These are phyloP conservation scores for Coendou prehensilis DNA, from an alignment of 2,797 vertebrate genomes.

Conservation along the genomic window DNA sequence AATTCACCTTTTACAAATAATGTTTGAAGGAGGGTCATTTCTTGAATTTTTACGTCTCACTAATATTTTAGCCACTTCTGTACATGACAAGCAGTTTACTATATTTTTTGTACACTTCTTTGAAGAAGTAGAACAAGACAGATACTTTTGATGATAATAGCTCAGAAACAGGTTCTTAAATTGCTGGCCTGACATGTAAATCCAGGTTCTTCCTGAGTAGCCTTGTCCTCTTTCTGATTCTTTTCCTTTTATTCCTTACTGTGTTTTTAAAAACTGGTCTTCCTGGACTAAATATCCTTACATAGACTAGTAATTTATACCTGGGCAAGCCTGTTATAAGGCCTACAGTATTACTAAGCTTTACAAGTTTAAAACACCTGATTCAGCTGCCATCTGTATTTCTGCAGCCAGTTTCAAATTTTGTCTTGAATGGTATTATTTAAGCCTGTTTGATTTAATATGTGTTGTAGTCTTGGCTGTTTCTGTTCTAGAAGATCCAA, in stretches of 20 bases:
- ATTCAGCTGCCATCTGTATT: constrained; percentile 21
- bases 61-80: background rate
- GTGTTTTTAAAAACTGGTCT: constrained; percentile 80
- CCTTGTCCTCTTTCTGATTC: constrained; percentile 4
- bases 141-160: constrained; percentile 40
- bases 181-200: constrained; percentile 60
- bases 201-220: background rate
- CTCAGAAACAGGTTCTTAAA: constrained; percentile 67
- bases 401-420: background rate
- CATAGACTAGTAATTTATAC: constrained; percentile 74
- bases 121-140: constrained; percentile 30
- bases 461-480: background rate
- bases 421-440: background rate
- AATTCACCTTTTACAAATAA: background rate
- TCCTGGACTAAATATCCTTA: constrained; percentile 57
- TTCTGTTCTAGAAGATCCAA: background rate
- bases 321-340: constrained; percentile 58
- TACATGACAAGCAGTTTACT: background rate
- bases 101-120: background rate
- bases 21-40: background rate
- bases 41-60: constrained; percentile 11
- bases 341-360: constrained; percentile 50
- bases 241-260: constrained; percentile 46
- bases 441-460: background rate
- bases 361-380: constrained; percentile 67